Base-by-base conservation (phyloP, 2,113 vertebrate genomes). In the Scophthalmus maximus region DNA sequence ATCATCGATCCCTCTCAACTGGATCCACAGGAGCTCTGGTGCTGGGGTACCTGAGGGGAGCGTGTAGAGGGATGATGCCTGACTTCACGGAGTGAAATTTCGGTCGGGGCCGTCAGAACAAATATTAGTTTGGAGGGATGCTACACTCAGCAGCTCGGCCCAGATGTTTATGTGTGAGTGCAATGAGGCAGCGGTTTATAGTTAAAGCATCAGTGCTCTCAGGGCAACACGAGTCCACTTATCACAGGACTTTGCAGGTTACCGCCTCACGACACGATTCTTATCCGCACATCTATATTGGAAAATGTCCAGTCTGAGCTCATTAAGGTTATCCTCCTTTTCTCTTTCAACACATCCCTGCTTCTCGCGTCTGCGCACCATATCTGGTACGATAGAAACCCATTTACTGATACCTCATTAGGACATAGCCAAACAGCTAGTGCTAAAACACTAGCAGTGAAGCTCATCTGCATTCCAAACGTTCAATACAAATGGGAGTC, bases 391-490 rank as follows among this genome's bases (percentile, higher is more conserved):
- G 76, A 75, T 53, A 78, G 77, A 81, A 72, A 56, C 26, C 55
- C 75, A 73, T 86, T 89, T 78, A 68, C 72, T 70, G 50, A 83
- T 58, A 60, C 79, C 81, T 90, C 86, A 87, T 91, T 92, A 90
- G 66, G 65, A 88, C 79, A 66, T 82, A 88, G 79, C 75, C 86
- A 82, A 88, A 87, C 66, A 82, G 49, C 65, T 10, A 71, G 59
- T 69, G 68, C 67, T 81, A 81, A 79, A 87, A 78, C 52, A 86
- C 66, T 79, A 73, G 56, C 74, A 80, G 74, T 58, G 60, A 59
- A 66, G 53, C 81, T 90, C 87, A 89, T 80, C 78, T 85, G 84
- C 82, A 89, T 89, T 91, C 84, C 78, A 82, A 85, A 83, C 82
- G 81, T 73, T 69, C 42, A 47, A 50, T 46, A 77, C 86, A 86